phyloP scores from a whole-genome alignment of 2,888 invertebrate genomes.

The Drosophila pseudotakahashii region DNA sequence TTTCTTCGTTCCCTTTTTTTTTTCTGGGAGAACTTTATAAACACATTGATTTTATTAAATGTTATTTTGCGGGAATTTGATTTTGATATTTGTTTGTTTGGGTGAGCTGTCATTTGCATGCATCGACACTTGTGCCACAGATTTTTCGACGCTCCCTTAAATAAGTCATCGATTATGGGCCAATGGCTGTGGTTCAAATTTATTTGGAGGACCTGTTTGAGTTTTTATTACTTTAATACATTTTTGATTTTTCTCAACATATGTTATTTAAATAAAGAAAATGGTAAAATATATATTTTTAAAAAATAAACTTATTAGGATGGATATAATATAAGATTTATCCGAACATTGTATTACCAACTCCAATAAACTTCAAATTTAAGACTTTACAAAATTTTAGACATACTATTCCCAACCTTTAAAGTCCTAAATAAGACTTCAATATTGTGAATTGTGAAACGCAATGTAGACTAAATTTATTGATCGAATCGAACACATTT shows the following conservation, averaged over 20 bases:
- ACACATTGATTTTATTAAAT: slow-evolving; percentile 44
- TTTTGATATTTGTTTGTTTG: slow-evolving; percentile 32
- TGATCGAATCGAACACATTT: slow-evolving; percentile 57
- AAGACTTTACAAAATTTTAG: no score
- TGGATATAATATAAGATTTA: no score
- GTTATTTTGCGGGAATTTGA: slow-evolving; percentile 46
- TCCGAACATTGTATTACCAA: no score
- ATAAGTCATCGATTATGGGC: slow-evolving; percentile 33
- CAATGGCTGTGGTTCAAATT: slow-evolving; percentile 1
- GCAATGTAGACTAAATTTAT: slow-evolving; percentile 62
- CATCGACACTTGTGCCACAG: slow-evolving; percentile 30
- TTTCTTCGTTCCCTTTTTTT: slow-evolving; percentile 7
- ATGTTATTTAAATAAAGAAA: no score
- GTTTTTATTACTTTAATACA: neutral
- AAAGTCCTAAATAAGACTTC: no score
- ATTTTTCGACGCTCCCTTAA: slow-evolving; percentile 11
- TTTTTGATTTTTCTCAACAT: no score
- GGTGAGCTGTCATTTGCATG: slow-evolving; percentile 32
- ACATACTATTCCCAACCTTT: no score
- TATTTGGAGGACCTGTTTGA: neutral
- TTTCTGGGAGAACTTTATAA: slow-evolving; percentile 16
- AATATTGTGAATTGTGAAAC: slow-evolving; percentile 25
- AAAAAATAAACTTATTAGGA: no score
- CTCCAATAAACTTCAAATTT: no score
- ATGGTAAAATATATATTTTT: no score